Evolutionary conservation across 1,140 invertebrate genomes (phyloP).

Genomic region (Phthorimaea operculella): DNA sequence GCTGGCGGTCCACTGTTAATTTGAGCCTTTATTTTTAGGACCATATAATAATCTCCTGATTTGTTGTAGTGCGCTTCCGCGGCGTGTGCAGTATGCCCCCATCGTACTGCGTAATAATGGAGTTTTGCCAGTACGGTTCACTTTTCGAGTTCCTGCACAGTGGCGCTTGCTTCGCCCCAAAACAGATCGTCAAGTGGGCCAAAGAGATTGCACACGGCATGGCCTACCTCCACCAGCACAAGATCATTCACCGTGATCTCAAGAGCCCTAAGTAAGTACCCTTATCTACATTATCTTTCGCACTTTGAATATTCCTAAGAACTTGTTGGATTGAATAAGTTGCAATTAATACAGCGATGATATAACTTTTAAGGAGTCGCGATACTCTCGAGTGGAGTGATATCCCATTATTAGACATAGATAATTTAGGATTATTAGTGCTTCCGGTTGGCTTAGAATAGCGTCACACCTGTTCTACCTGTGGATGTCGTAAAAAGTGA

Average conservation of each 20-base stretch:
- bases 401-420: too few species aligned
- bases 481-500: too few species aligned
- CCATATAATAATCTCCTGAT: background rate
- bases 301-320: conserved; percentile 5
- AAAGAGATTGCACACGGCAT: conserved; percentile 97
- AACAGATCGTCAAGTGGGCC: conserved; percentile 89
- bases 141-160: conserved; percentile 90
- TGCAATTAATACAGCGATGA: background rate
- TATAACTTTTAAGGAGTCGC: too few species aligned
- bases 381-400: too few species aligned
- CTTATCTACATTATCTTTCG: background rate
- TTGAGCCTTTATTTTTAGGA: too few species aligned
- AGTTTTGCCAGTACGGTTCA: conserved; percentile 95
- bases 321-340: background rate
- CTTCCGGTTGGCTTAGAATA: too few species aligned
- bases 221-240: conserved; percentile 95
- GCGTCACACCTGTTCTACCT: too few species aligned
- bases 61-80: conserved; percentile 84
- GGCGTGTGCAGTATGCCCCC: conserved; percentile 95
- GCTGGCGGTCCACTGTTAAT: too few species aligned
- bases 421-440: too few species aligned
- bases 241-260: conserved; percentile 97
- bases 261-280: conserved; percentile 93
- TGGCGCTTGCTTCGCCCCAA: conserved; percentile 81
- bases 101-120: conserved; percentile 97